phyloP scores from a whole-genome alignment of 2,797 vertebrate genomes.

The Microchirus variegatus region DNA sequence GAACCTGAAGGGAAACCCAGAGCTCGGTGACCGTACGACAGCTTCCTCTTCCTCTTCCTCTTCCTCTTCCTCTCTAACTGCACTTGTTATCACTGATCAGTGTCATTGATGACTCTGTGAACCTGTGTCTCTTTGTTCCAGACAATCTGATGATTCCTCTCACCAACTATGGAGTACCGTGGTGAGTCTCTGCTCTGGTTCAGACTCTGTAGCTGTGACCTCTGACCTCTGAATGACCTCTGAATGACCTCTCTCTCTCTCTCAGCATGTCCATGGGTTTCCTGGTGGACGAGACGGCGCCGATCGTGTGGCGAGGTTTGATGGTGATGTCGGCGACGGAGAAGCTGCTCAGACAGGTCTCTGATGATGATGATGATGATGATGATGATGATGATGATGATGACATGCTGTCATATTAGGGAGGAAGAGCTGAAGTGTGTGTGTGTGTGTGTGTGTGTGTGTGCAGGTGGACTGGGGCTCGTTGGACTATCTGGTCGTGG shows the following conservation, averaged over 20 bases:
- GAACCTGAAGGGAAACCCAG: constrained; percentile 95
- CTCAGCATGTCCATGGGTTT: constrained; percentile 98
- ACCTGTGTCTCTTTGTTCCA: constrained; percentile 63
- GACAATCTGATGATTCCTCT: constrained; percentile 94
- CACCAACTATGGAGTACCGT: constrained; percentile 92
- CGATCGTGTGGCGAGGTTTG: constrained; percentile 93
- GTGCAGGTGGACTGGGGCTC: constrained; percentile 93
- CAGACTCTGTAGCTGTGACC: neutral
- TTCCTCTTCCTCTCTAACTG: neutral
- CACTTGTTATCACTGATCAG: neutral
- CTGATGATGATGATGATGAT: too few relatives aligned
- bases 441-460: constrained; percentile 43
- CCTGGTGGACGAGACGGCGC: constrained; percentile 90
- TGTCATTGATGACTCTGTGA: neutral
- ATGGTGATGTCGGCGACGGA: constrained; percentile 99
- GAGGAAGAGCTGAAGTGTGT: neutral
- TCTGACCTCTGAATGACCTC: too few relatives aligned
- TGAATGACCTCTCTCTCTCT: neutral
- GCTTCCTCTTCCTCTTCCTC: neutral
- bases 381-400: too few relatives aligned
- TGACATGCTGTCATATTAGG: too few relatives aligned
- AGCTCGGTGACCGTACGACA: constrained; percentile 88
- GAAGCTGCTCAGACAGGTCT: constrained; percentile 89
- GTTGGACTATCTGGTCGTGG: constrained; percentile 93
- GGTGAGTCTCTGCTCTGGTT: constrained; percentile 81